Base-by-base conservation (phyloP, 2,888 invertebrate species). In the Ormyrus thymus region DNA sequence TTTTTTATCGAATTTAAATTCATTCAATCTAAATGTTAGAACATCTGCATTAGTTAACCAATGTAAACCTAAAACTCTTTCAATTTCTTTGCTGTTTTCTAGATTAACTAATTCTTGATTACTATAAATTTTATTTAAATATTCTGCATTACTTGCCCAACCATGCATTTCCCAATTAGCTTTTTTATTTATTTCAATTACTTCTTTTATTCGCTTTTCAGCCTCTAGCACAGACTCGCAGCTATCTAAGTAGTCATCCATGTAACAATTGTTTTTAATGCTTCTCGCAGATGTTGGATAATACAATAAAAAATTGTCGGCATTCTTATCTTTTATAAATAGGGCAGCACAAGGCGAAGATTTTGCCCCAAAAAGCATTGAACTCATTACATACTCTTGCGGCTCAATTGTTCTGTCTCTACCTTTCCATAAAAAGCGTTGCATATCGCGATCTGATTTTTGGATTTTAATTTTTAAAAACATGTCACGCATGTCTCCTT, bases 391-490 rank as follows among this genome's bases (percentile, higher is more conserved):
- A 29, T 59, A 59, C 9, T 13, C 15, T 15, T 13, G 7, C 15
- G 7, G 7, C 7, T 59, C 15, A 9, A n/a, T 15, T 0, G 7
- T 7, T 9, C 15, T n/a, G 15, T 59, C 15, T 6, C 15, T 5
- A 10, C 46, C 62, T 46, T 9, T 7, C 62, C 62, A 62, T 6
- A 62, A 46, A 62, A 62, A 62, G 7, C 62, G 43, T 62, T 62
- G 15, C 5, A 29, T 29, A 15, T 59, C 15, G 9, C 62, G 45
- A 43, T 62, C 45, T 46, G 10, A 9, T 10, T 43, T 11, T 10
- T 7, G 11, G 11, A 62, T 43, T 10, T 46, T 62, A 6, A 45
- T 62, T 46, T 62, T 43, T 43, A 62, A 46, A 11, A 46, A 43
- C 62, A 62, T 62, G 10, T 62, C 62, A 6, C 10, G 4, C 3